Base-by-base conservation (phyloP, 35 echinoderm and acorn worm species). In the Amphiura filiformis region DNA sequence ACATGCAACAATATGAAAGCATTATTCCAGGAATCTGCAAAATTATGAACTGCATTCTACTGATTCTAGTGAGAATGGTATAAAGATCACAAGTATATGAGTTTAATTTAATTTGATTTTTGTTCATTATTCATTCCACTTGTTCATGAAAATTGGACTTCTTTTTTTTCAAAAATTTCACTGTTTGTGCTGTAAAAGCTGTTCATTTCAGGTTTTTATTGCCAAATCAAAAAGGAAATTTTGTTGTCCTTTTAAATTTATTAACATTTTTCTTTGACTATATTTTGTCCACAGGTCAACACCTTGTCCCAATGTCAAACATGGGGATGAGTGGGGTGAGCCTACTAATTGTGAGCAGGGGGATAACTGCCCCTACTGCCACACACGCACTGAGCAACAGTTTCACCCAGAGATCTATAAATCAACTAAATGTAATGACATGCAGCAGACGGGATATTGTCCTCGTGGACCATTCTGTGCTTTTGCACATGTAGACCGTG, bases 341-440 rank as follows among this genome's bases (percentile, higher is more conserved):
- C 87, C 91, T 37, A 80, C 93, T 17, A 93, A 92, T 36, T 99
- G 96, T 95, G 96, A 99, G 78, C 96, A 99, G 47, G 91, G 84
- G 13, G 96, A 99, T 78, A 90, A 87, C 57, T 99, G 96, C 79
- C 93, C 86, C 76, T 99, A 99, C 78, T 94, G 96, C 57, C 96
- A 99, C 76, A 99, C 96, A 0, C 88, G 96, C 18, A 99, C 96
- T 30, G 96, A 99, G 37, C 96, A 99, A 38, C 96, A 99, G 85
- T 99, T 99, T 52, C 96, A 99, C 80, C 96, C 96, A 0, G 96
- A 99, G 86, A 99, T 99, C 75, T 99, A 99, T 57, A 94, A 99
- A 82, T 99, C 96, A n/a, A 94, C 96, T 0, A 99, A 99, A 81
- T 99, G 96, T 92, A 99, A 99, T 57, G 96, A 99, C 84, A 99